A percentile compares a stretch with the other conserved stretches of the same genome.
phyloP scores from a whole-genome alignment of 92 coral and sea anemone species.

The Parazoanthus darwini region DNA sequence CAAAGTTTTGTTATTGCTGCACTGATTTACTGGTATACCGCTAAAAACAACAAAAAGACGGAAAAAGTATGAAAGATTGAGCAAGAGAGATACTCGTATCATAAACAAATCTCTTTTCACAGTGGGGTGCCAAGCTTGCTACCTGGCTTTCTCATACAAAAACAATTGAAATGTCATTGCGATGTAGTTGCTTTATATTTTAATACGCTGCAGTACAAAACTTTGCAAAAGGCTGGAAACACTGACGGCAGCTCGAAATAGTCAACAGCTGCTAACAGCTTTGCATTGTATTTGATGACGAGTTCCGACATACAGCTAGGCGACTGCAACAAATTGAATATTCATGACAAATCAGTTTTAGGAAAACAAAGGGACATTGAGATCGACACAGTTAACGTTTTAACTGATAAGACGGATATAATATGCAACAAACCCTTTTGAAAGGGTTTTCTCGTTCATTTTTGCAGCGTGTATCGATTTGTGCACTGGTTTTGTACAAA shows the following conservation, averaged over 20 bases:
- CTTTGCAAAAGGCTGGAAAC: not conserved
- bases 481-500: not conserved
- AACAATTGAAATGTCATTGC: not conserved
- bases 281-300: not conserved
- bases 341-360: not conserved
- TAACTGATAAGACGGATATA: no score
- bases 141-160: not conserved
- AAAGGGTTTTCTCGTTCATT: no score
- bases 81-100: not conserved
- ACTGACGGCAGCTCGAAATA: not conserved
- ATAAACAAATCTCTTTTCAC: not conserved
- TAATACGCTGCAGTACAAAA: not conserved
- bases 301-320: not conserved
- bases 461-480: no score
- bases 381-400: no score
- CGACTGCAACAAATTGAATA: not conserved
- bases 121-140: not conserved
- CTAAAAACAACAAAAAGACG: not conserved
- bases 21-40: not conserved
- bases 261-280: not conserved
- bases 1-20: not conserved
- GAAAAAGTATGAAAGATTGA: not conserved
- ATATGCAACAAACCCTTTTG: no score
- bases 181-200: no score
- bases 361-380: not conserved